Conservation (phyloP, 1,140 invertebrate species). For the Lepeophtheirus salmonis region DNA sequence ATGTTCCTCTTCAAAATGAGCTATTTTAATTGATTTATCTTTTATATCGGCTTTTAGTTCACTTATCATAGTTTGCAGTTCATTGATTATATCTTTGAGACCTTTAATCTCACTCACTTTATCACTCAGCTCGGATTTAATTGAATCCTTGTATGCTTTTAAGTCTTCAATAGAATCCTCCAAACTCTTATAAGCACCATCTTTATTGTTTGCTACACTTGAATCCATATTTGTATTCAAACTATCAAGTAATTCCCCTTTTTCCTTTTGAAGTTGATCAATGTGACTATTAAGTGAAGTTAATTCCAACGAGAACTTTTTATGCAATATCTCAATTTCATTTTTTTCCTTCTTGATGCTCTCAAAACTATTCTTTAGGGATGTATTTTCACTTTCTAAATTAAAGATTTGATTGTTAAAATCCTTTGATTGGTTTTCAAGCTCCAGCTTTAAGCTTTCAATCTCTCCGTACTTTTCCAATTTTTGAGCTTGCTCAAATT, state of each 20-base stretch:
- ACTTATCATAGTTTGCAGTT: neutral
- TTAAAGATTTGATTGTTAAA: neutral
- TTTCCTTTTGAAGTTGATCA: neutral
- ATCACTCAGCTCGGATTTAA: neutral
- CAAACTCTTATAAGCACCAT: neutral
- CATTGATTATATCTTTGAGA: constrained; percentile 1
- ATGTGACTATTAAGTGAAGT: neutral
- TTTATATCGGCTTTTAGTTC: neutral
- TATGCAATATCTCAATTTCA: neutral
- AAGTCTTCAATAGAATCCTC: neutral
- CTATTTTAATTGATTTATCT: neutral
- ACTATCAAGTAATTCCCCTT: neutral
- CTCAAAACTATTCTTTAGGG: neutral
- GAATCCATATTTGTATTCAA: too few species aligned
- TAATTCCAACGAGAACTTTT: too few species aligned
- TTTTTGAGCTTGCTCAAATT: neutral
- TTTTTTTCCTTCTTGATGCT: neutral
- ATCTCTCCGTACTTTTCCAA: neutral
- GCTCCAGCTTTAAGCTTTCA: neutral
- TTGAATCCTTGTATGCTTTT: neutral
- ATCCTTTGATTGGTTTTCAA: neutral
- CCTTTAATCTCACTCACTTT: constrained; percentile 2
- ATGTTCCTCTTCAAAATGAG: neutral
- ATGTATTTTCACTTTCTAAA: neutral
- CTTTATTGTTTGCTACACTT: neutral